Conservation (phyloP, 2,113 vertebrate species). For the Pseudolaguvia tuberculata region DNA sequence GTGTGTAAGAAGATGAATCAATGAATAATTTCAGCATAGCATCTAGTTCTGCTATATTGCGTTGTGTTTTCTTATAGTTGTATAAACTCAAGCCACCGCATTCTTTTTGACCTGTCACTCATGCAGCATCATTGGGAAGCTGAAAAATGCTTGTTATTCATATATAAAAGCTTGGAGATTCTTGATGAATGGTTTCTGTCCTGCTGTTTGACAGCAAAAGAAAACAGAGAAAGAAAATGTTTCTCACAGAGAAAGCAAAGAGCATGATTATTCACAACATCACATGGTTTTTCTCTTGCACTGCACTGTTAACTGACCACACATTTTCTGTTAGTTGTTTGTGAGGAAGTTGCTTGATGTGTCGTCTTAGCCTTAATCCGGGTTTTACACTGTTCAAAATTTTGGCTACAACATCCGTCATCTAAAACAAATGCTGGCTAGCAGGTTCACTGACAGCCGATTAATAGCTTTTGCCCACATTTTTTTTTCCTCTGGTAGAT, state of each 20-base stretch:
- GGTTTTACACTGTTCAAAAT: too few relatives aligned
- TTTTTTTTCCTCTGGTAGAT: too few relatives aligned
- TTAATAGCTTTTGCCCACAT: too few relatives aligned
- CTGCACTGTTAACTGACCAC: neutral
- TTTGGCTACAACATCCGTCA: neutral
- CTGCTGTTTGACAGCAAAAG: neutral
- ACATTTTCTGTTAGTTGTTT: neutral
- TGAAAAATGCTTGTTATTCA: neutral
- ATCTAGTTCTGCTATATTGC: neutral
- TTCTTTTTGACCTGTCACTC: constrained; percentile 12
- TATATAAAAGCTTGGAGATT: neutral
- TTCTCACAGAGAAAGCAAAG: neutral
- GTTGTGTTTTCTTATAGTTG: neutral
- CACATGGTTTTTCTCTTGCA: too few relatives aligned
- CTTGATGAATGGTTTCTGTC: neutral
- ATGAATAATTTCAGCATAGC: neutral
- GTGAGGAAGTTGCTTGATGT: neutral
- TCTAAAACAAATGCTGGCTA: neutral
- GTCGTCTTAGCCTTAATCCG: neutral
- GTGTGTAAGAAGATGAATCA: too few relatives aligned
- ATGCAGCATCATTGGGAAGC: neutral
- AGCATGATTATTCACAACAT: neutral
- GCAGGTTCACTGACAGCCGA: too few relatives aligned
- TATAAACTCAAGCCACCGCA: neutral
- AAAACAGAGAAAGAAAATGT: neutral